phyloP scores from a whole-genome alignment of 2,888 invertebrate genomes.

The Eupithecia vulgata region DNA sequence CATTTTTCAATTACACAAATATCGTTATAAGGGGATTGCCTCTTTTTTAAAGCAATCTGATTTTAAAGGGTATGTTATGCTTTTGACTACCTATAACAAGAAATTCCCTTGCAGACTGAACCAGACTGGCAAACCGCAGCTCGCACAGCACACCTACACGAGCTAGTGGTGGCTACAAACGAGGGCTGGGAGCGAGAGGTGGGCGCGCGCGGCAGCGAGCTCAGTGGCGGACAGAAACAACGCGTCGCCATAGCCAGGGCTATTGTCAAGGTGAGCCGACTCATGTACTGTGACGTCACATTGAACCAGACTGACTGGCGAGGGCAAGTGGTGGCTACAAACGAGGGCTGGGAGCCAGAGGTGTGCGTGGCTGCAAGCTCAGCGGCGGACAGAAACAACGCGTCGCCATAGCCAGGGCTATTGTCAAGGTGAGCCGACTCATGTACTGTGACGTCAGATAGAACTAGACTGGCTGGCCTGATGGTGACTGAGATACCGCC shows the following conservation, averaged over 20 bases:
- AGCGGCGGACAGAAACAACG: conserved; percentile 97
- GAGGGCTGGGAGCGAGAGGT: conserved; percentile 92
- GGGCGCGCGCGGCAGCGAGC: conserved; percentile 93
- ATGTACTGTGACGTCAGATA: neutral
- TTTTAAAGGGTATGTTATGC: too few relatives aligned
- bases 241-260: conserved; percentile 97
- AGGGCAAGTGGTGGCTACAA: conserved; percentile 89
- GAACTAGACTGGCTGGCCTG: neutral
- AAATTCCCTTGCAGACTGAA: conserved; percentile 46
- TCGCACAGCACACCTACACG: conserved; percentile 92
- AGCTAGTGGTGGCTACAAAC: conserved; percentile 89
- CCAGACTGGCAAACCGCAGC: conserved; percentile 86
- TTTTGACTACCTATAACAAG: neutral
- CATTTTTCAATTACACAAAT: too few relatives aligned
- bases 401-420: conserved; percentile 95
- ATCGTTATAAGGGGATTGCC: too few relatives aligned
- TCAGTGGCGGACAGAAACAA: conserved; percentile 97
- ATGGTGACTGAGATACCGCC: neutral
- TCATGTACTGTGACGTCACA: neutral
- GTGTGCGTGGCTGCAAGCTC: conserved; percentile 95
- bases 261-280: conserved; percentile 88
- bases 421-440: conserved; percentile 87
- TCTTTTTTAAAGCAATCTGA: too few relatives aligned
- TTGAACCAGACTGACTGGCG: conserved; percentile 86
- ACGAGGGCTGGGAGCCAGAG: conserved; percentile 89